Evolutionary conservation across 2,113 vertebrate genomes (phyloP), one percentile per base, ranked within the genome.

Genomic region (Elaphurus davidianus): DNA sequence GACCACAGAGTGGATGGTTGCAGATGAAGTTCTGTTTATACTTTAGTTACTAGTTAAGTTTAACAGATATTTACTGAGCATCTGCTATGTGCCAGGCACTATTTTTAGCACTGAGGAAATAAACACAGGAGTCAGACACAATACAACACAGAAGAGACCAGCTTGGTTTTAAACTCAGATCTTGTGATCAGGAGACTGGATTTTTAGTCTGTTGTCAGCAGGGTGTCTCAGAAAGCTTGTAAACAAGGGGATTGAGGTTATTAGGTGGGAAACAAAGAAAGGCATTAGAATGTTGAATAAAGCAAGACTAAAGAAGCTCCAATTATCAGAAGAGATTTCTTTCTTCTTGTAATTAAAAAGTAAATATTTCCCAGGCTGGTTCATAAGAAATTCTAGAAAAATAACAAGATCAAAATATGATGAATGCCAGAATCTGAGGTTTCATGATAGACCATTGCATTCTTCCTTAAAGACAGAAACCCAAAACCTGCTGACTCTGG

Each of bases 311-410:
- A 92, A 95, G 83, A 91, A 87, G 28, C 40, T 95, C n/a, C 55
- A 81, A 45, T 90, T 95, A 78, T 93, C n/a, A 43, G 43, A 93
- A 96, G n/a, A 78, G 19, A 76, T 21, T 90, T 57, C 13, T 71
- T 94, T 92, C 25, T 43, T 87, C 79, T 79, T 23, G 27, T 84
- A 97, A 96, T 89, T 94, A 96, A 96, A 94, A 95, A 19, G 16
- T 45, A 92, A 62, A 54, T 92, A 79, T 94, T 92, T 93, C 40
- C 50, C 33, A 36, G 7, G 30, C 19, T 60, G 27, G 9, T 28
- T 92, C 76, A 89, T 55, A 96, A 90, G 79, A 92, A 95, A 92
- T 78, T 5, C 57, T 94, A 74, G 62, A 43, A 81, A 97, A 96
- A 78, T 19, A 92, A 90, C 11, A 87, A 89, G 13, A 40, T 81